These are phyloP conservation scores for Bombyx mandarina DNA, from an alignment of 1,140 invertebrate genomes.

Conservation along the genomic window DNA sequence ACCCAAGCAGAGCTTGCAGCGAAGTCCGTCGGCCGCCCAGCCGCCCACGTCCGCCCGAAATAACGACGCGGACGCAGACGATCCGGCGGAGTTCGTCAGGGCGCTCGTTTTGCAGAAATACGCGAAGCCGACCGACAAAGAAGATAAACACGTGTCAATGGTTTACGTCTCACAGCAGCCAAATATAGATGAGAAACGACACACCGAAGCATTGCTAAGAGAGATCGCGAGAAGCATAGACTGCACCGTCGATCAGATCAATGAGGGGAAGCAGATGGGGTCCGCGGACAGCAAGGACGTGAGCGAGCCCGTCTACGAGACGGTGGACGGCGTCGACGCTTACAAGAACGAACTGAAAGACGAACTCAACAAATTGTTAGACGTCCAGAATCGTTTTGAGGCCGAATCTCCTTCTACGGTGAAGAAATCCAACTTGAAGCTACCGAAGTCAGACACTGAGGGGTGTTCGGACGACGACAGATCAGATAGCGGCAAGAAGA, in stretches of 20 bases:
- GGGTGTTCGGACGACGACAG: slow-evolving; percentile 56
- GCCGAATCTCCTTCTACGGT: slow-evolving; percentile 29
- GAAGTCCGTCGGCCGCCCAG: slow-evolving; percentile 24
- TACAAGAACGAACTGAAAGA: slow-evolving; percentile 46
- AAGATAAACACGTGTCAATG: slow-evolving; percentile 50
- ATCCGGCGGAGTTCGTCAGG: slow-evolving; percentile 44
- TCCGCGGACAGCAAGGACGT: slow-evolving; percentile 33
- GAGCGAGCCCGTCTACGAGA: slow-evolving; percentile 32
- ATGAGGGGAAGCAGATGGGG: slow-evolving; percentile 49
- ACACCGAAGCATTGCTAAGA: slow-evolving; percentile 46
- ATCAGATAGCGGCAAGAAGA: slow-evolving; percentile 53
- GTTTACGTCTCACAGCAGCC: slow-evolving; percentile 43
- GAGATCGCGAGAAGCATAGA: slow-evolving; percentile 57
- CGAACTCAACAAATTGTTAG: slow-evolving; percentile 44
- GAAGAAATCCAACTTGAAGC: slow-evolving; percentile 59
- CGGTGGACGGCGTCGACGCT: slow-evolving; percentile 24
- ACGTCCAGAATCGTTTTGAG: slow-evolving; percentile 19
- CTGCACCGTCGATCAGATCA: slow-evolving; percentile 44
- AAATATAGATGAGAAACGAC: slow-evolving; percentile 42
- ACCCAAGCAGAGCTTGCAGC: slow-evolving; percentile 29
- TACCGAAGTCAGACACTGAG: slow-evolving; percentile 51
- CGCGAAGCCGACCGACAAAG: slow-evolving; percentile 32
- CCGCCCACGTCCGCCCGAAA: slow-evolving; percentile 45
- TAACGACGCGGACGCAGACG: slow-evolving; percentile 33
- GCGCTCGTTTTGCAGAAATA: slow-evolving; percentile 58